These are phyloP conservation scores for Dysidea cf. avara DNA, from an alignment of 37 sponge, comb jelly and placozoan genomes.

Conservation along the genomic window DNA sequence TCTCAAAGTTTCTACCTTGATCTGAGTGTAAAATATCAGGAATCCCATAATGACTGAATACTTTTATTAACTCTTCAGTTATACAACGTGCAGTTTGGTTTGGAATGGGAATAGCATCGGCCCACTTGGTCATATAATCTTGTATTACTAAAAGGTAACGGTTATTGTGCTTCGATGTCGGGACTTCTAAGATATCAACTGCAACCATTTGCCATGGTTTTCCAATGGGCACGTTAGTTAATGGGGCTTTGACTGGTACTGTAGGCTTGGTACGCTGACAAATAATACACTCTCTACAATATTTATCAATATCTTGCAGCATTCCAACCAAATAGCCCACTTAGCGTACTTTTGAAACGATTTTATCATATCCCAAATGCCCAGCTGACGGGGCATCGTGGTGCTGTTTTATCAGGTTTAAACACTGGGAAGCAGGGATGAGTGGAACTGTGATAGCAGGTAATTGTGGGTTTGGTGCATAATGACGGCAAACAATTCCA, in stretches of 20 bases:
- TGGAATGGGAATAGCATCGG: too few species aligned
- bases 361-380: slow-evolving; percentile 2
- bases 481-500: too few species aligned
- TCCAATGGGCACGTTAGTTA: slow-evolving; percentile 1
- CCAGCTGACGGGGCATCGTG: background rate
- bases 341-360: background rate
- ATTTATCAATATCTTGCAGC: slow-evolving; percentile 8
- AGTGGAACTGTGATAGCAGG: slow-evolving; percentile 1
- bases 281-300: slow-evolving; percentile 4
- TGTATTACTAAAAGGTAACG: slow-evolving; percentile 3
- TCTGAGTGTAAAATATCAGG: slow-evolving; percentile 14
- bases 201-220: slow-evolving; percentile 18
- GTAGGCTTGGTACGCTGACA: slow-evolving; percentile 3
- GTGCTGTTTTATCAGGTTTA: background rate
- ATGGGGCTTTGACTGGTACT: background rate
- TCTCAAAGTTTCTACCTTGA: slow-evolving; percentile 35
- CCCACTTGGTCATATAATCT: too few species aligned
- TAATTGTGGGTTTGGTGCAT: background rate
- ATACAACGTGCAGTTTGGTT: too few species aligned
- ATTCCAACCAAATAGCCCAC: slow-evolving; percentile 14
- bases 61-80: too few species aligned
- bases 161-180: background rate
- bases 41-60: background rate
- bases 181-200: slow-evolving; percentile 23
- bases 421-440: background rate